Conservation (phyloP, 2,888 invertebrate species). For the Steinernema carpocapsae region DNA sequence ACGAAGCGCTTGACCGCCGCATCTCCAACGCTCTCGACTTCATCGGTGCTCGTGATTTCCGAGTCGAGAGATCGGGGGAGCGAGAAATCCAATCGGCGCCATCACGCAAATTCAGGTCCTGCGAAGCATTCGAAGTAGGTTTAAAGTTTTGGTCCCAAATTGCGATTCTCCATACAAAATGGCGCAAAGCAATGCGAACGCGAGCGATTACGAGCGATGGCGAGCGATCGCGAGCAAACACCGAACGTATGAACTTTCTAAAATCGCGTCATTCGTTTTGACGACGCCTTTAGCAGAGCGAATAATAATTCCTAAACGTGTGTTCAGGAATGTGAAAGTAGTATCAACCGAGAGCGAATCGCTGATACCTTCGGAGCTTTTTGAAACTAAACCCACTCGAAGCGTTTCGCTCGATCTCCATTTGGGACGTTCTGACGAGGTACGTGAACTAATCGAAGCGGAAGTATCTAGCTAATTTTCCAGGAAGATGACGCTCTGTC, state of each 20-base stretch:
- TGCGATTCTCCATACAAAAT: too few species aligned
- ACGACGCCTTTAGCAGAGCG: not conserved
- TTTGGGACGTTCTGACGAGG: not conserved
- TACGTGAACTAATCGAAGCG: not conserved
- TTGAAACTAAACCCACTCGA: slow-evolving; percentile 1
- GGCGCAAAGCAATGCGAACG: too few species aligned
- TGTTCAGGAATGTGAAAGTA: slow-evolving; percentile 3
- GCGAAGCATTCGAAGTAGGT: not conserved
- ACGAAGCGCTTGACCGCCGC: slow-evolving; percentile 18
- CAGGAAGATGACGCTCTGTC: slow-evolving; percentile 27
- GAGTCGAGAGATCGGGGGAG: not conserved
- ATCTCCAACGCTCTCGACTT: not conserved
- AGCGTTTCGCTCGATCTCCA: slow-evolving; percentile 24
- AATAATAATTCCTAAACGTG: too few species aligned
- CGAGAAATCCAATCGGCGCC: slow-evolving; percentile 16
- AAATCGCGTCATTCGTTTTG: too few species aligned
- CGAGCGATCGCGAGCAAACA: too few species aligned
- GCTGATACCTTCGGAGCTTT: not conserved
- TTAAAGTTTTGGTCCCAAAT: not conserved
- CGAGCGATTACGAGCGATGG: too few species aligned
- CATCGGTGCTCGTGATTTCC: not conserved
- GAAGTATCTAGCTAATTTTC: not conserved
- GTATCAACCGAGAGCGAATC: slow-evolving; percentile 15
- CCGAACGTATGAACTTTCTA: too few species aligned
- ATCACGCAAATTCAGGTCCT: not conserved